Base-by-base conservation (phyloP, 2,113 vertebrate species). In the Carettochelys insculpta region DNA sequence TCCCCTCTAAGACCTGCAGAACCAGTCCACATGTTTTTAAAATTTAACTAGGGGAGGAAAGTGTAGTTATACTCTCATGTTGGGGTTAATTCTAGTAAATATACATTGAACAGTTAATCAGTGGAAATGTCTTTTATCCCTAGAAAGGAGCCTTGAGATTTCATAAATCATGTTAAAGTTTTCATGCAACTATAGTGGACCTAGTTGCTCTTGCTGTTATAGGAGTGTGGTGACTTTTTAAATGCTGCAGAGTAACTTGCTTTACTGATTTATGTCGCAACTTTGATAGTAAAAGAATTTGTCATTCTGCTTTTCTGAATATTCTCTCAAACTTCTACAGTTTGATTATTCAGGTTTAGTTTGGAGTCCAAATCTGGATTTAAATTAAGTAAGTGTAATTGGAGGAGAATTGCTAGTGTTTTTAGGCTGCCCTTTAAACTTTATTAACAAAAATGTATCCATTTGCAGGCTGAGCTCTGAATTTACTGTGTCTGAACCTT, bases 381-480 rank as follows among this genome's bases (percentile, higher is more conserved):
- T 79, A 68, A 38, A 29, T 78, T 68, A 41, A 43, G 20, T 13
- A 77, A 1, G 77, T 94, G 73, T 77, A 6, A 52, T 81, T 47
- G 80, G 48, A 52, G 77, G 2, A 77, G 77, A 22, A 85, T 82
- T 50, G 16, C 78, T 90, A 52, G 29, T 41, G 12, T 81, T 86
- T 85, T 73, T 38, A 87, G 80, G 43, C 41, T 94, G 41, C 11
- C 82, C 93, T 83, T 89, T 51, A 53, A 56, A 81, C 53, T 85
- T 86, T 11, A 47, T 27, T 68, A 16, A 78, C 48, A 91, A 95
- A 94, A 52, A 11, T 81, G 95, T 65, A 77, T 76, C 90, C 61
- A 19, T 77, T 29, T 47, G 85, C 52, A 83, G 20, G 71, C 20
- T 92, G 73, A 76, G 43, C 82, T 61, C n/a, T n/a, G n/a, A n/a